Evolutionary conservation across 2,888 invertebrate species (phyloP).

Genomic region (Oithona nana): DNA sequence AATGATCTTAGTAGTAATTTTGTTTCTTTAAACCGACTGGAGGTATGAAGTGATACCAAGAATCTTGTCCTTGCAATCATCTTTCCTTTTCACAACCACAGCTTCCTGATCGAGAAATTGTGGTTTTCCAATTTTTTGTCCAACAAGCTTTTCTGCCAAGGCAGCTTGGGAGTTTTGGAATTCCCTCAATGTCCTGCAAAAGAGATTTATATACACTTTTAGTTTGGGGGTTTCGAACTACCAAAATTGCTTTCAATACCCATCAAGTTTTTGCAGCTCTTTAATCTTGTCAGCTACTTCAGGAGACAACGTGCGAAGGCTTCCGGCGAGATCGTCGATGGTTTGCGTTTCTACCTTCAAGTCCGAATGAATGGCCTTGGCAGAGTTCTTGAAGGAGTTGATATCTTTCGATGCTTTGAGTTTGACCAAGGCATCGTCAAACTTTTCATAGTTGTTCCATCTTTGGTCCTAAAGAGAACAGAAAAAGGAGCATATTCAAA

Average conservation of each 20-base stretch:
- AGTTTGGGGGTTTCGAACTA: not conserved
- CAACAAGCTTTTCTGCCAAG: constrained; percentile 41
- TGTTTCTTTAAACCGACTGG: not conserved
- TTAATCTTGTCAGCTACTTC: constrained; percentile 40
- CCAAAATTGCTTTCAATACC: constrained; percentile 21
- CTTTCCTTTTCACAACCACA: constrained; percentile 36
- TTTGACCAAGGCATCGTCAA: constrained; percentile 40
- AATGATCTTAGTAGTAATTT: too few relatives aligned
- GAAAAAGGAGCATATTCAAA: too few relatives aligned
- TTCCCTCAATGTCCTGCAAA: constrained; percentile 25
- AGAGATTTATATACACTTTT: constrained; percentile 20
- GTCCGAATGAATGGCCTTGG: constrained; percentile 39
- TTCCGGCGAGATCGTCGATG: constrained; percentile 34
- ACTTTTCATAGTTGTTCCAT: constrained; percentile 37
- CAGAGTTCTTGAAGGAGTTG: constrained; percentile 29
- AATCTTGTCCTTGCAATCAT: constrained; percentile 36
- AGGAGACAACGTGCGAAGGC: constrained; percentile 39
- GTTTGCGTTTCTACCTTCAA: constrained; percentile 37
- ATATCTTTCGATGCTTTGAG: constrained; percentile 41
- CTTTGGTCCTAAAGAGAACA: constrained; percentile 40
- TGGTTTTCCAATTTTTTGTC: constrained; percentile 38
- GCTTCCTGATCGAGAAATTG: constrained; percentile 40
- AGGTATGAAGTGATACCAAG: not conserved
- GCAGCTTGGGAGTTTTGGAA: constrained; percentile 31
- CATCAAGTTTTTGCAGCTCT: constrained; percentile 41